A percentile compares a stretch with the other conserved stretches of the same genome.
These are phyloP conservation scores for Coturnix japonica DNA, from an alignment of 2,113 vertebrate genomes.

Conservation along the genomic window DNA sequence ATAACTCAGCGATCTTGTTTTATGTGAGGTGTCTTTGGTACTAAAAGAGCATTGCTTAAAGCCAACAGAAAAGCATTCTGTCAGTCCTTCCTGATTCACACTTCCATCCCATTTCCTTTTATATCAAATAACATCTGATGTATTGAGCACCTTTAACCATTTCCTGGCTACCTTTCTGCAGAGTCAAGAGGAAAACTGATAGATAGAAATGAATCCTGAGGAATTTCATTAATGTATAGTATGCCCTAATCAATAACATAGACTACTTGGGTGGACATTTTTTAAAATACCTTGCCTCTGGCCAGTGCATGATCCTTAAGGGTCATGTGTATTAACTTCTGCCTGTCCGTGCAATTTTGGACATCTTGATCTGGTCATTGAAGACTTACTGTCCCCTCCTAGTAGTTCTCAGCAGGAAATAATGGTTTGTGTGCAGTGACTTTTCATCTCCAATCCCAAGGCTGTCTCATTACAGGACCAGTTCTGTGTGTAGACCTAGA, in stretches of 20 bases:
- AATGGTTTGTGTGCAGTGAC: background rate
- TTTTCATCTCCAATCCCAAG: background rate
- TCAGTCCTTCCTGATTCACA: background rate
- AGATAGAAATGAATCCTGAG: background rate
- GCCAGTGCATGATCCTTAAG: background rate
- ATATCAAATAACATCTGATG: background rate
- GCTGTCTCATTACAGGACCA: background rate
- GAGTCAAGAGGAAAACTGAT: background rate
- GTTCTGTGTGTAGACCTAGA: background rate
- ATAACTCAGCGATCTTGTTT: background rate
- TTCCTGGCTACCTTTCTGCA: background rate
- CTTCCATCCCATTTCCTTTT: background rate
- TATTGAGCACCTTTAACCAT: background rate
- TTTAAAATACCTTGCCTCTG: background rate
- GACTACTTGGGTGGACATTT: background rate
- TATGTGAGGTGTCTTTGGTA: background rate
- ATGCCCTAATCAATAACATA: background rate
- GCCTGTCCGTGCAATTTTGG: background rate
- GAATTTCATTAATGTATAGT: background rate
- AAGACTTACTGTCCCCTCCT: background rate
- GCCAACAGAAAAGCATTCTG: background rate
- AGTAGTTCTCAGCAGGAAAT: background rate
- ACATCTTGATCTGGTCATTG: background rate
- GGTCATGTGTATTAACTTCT: background rate
- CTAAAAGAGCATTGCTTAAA: background rate